Evolutionary conservation across 2,888 invertebrate genomes (phyloP), one percentile per base, ranked within the genome.

Genomic region (Prionchulus punctatus): DNA sequence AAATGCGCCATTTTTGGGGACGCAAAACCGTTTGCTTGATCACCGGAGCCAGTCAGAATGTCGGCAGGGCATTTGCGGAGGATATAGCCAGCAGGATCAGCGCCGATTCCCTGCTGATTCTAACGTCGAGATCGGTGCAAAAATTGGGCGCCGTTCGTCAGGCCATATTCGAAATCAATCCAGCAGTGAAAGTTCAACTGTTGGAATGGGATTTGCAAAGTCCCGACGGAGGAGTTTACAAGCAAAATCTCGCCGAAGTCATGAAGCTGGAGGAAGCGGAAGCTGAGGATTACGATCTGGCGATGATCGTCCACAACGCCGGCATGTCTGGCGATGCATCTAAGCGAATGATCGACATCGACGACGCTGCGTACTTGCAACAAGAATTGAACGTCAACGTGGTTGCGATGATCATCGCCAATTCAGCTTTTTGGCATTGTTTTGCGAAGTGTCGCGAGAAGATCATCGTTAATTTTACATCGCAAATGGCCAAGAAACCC

Each of bases 221-320:
- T 12, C 36, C 36, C 12, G 18, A 36, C 18, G 36, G 36, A 7
- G 18, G 18, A 18, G 12, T 12, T 7, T 36, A 36, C 36, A 7
- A 36, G 36, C 7, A 7, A 18, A 18, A 36, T 18, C 36, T 36
- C 12, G 36, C 36, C 36, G 36, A 36, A 12, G 18, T 36, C 36
- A 7, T 36, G 36, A 36, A 36, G 36, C 7, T 18, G 7, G 18
- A 36, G 12, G 36, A 36, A 18, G 18, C 18, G 36, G 36, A 36
- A 18, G 36, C 36, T 18, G 36, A 36, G 36, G 30, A 48, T n/a
- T 54, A 49, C 30, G 47, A 43, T 2, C 18, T n/a, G 45, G 54
- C 50, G 4, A 2, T 55, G 26, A 23, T 55, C 12, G 50, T 55
- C 3, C 55, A 55, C 55, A 55, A 55, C 31, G 55, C 55, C 15